Percentiles rank a stretch among this genome's conserved stretches.
phyloP scores from a whole-genome alignment of 2,888 invertebrate species.

The Liposcelis brunnea region DNA sequence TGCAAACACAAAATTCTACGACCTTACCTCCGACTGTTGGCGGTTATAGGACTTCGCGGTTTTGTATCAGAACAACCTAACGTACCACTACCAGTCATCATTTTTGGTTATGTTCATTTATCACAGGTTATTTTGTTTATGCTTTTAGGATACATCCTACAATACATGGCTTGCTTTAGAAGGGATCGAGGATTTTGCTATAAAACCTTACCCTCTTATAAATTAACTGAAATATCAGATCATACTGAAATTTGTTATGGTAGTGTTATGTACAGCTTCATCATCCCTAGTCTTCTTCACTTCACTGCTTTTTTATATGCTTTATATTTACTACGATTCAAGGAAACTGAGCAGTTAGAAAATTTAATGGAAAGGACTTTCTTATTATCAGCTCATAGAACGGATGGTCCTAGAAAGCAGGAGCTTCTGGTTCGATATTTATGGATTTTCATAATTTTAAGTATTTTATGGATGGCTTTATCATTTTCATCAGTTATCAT shows the following conservation, averaged over 20 bases:
- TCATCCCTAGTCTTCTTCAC: constrained; percentile 55
- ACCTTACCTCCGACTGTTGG: constrained; percentile 56
- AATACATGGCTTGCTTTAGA: constrained; percentile 61
- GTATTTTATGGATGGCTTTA: constrained; percentile 50
- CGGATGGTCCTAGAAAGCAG: constrained; percentile 15
- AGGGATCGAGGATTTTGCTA: constrained; percentile 57
- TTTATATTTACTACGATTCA: constrained; percentile 51
- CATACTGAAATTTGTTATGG: constrained; percentile 50
- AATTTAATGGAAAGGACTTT: constrained; percentile 62
- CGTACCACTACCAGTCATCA: constrained; percentile 37
- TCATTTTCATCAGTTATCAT: constrained; percentile 45
- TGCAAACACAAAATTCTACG: constrained; percentile 67
- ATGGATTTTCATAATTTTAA: constrained; percentile 53
- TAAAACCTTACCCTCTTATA: constrained; percentile 25
- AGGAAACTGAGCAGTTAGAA: constrained; percentile 66
- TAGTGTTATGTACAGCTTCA: constrained; percentile 50
- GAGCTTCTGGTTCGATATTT: constrained; percentile 40
- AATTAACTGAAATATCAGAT: too few relatives aligned
- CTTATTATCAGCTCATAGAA: constrained; percentile 12
- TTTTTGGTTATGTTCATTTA: constrained; percentile 49
- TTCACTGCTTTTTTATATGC: constrained; percentile 55
- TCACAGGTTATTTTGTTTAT: constrained; percentile 46
- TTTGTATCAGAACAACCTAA: constrained; percentile 42
- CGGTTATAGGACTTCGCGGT: constrained; percentile 58
- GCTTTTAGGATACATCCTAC: constrained; percentile 52